Evolutionary conservation across 1,140 invertebrate species (phyloP), one percentile per base, ranked within the genome.

Genomic region (Capitella teleta): DNA sequence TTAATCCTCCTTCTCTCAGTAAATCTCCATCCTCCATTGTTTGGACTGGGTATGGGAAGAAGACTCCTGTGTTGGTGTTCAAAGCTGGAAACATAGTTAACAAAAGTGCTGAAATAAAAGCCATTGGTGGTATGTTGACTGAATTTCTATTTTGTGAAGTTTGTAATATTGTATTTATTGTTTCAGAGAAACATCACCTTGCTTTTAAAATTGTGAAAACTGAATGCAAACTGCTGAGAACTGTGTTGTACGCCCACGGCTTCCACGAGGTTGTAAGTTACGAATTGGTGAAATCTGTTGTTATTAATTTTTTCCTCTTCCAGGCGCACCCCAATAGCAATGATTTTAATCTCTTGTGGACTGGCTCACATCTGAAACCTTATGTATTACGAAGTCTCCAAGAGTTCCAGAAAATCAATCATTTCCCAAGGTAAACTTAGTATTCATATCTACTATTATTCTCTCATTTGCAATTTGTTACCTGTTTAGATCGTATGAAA

Each of bases 331-430:
- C 69, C 12, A 65, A 74, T 52, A 80, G 80, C 45, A 77, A 78
- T 32, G 83, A 88, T 65, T 93, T 84, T 67, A 92, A 89, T 67
- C 66, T 94, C 24, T 61, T 93, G 16, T 94, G 90, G 90, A 88
- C 87, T 38, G 88, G 88, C 16, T 80, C 84, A 24, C 87, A 93
- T 68, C 83, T 89, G 4, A 92, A 92, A 67, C 85, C 89, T 28
- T 87, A 90, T 64, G 78, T 85, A 5, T 74, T 93, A 21, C 76
- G 86, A 52, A 80, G 80, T 41, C 72, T 94, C 52, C 77, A 82
- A 40, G 79, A 85, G 28, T 86, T 89, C 68, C 89, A 93, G 74
- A 80, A 87, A 65, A 84, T 93, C 24, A 94, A 94, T 70, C 90
- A 94, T 73, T 94, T 94, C 72, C 90, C 90, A 10, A 83, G 87